phyloP scores from a whole-genome alignment of 2,113 vertebrate genomes.

The Odocoileus virginianus region DNA sequence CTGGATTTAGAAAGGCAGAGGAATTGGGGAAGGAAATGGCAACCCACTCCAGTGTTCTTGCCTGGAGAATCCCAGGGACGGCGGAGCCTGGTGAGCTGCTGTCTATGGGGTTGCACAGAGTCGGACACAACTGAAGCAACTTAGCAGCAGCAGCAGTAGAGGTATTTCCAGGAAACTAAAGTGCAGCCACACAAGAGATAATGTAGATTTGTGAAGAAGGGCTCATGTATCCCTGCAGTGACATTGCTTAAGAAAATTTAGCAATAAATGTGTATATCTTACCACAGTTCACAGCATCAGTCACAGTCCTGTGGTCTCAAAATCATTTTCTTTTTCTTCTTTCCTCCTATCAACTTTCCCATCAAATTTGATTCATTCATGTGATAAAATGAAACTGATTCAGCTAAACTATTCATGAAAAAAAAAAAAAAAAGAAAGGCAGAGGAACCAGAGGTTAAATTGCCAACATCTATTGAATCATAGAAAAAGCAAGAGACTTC shows the following conservation, averaged over 20 bases:
- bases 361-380: not conserved
- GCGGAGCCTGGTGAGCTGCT: too few relatives aligned
- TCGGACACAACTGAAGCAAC: too few relatives aligned
- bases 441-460: too few relatives aligned
- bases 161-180: not conserved
- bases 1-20: too few relatives aligned
- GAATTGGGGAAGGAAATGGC: too few relatives aligned
- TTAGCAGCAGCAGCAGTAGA: not conserved
- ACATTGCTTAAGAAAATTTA: not conserved
- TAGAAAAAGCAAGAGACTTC: too few relatives aligned
- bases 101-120: too few relatives aligned
- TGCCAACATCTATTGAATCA: too few relatives aligned
- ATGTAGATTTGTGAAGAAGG: not conserved
- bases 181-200: not conserved
- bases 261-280: not conserved
- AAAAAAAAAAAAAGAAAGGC: too few relatives aligned
- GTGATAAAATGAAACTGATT: not conserved
- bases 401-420: not conserved
- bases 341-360: not conserved
- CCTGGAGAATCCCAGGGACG: too few relatives aligned
- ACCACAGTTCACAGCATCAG: not conserved
- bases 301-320: not conserved
- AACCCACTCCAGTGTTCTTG: too few relatives aligned
- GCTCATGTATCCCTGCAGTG: not conserved
- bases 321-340: not conserved